Percentiles rank a stretch among this genome's conserved stretches.
Conservation (phyloP, 1,140 invertebrate genomes). For the Bradynema listronoti region DNA sequence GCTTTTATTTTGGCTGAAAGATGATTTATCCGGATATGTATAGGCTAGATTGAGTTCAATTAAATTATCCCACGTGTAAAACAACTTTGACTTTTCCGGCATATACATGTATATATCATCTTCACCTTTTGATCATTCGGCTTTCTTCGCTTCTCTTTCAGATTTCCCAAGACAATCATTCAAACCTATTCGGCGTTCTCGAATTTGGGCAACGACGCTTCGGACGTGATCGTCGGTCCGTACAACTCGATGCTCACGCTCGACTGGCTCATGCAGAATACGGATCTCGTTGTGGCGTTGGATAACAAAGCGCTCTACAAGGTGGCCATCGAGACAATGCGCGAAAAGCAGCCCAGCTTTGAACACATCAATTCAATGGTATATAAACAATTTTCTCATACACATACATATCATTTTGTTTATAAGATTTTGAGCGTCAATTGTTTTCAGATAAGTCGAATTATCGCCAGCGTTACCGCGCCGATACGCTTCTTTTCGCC, state of each 20-base stretch:
- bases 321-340: slow-evolving; percentile 77
- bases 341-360: slow-evolving; percentile 90
- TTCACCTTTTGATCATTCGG: background rate
- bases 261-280: slow-evolving; percentile 84
- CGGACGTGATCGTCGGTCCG: slow-evolving; percentile 97
- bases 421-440: background rate
- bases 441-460: slow-evolving; percentile 62
- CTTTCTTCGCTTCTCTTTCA: slow-evolving; percentile 48
- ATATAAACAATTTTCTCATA: background rate
- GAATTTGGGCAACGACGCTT: slow-evolving; percentile 66
- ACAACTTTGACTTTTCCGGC: background rate
- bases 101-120: background rate
- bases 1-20: too few relatives aligned
- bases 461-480: slow-evolving; percentile 74
- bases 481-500: slow-evolving; percentile 89
- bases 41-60: too few relatives aligned
- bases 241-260: slow-evolving; percentile 94
- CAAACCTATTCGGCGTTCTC: slow-evolving; percentile 98
- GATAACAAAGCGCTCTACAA: slow-evolving; percentile 94
- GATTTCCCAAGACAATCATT: slow-evolving; percentile 91
- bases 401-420: background rate
- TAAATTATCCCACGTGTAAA: too few relatives aligned
- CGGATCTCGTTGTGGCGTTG: slow-evolving; percentile 91
- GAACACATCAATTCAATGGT: slow-evolving; percentile 94
- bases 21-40: too few relatives aligned